Evolutionary conservation across 2,113 vertebrate genomes (phyloP).

Genomic region (Marmota flaviventris): DNA sequence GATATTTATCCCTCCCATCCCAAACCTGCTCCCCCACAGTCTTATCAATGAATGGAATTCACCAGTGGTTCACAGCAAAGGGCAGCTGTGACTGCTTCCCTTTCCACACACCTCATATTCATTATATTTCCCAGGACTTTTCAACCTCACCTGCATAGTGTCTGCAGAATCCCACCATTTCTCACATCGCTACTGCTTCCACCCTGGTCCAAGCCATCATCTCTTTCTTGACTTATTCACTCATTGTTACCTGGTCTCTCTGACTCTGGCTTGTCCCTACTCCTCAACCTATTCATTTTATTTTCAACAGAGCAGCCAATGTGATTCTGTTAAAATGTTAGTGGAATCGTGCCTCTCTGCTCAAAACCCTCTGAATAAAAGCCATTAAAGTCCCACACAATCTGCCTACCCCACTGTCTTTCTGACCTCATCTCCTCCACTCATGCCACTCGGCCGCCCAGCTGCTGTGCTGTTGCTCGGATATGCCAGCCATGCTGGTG

Average conservation of each 20-base stretch:
- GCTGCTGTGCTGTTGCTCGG: not conserved
- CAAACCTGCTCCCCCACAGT: not conserved
- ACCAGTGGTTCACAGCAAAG: not conserved
- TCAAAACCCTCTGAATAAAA: not conserved
- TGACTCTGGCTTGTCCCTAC: not conserved
- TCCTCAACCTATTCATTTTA: not conserved
- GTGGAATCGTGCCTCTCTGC: not conserved
- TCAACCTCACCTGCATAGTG: not conserved
- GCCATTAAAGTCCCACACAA: not conserved
- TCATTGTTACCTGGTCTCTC: not conserved
- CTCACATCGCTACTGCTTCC: not conserved
- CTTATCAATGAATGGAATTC: not conserved
- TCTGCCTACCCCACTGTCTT: not conserved
- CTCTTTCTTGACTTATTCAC: not conserved
- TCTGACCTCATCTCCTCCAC: too few relatives aligned
- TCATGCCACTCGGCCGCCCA: not conserved
- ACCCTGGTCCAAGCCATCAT: not conserved
- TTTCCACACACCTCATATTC: not conserved
- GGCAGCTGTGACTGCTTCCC: not conserved
- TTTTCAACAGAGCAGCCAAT: not conserved
- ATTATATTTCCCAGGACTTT: not conserved
- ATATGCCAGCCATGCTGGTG: not conserved
- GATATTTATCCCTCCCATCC: not conserved
- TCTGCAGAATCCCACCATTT: not conserved
- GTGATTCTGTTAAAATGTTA: not conserved